phyloP scores from a whole-genome alignment of 2,888 invertebrate species.

The Liopterus haemorrhoidalis region DNA sequence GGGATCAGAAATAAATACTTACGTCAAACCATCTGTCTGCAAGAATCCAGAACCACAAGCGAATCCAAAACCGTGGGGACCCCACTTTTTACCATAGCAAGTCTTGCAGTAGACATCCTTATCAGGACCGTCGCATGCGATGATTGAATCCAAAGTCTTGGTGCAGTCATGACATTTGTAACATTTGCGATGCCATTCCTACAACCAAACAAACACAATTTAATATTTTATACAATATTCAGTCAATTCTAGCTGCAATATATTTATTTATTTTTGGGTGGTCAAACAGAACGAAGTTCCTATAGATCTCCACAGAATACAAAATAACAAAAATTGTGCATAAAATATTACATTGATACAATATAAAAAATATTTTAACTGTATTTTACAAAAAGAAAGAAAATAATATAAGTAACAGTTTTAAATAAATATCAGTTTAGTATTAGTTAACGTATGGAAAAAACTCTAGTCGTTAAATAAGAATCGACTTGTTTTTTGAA shows the following conservation, averaged over 20 bases:
- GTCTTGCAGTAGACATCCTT: slow-evolving; percentile 92
- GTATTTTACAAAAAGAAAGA: too few relatives aligned
- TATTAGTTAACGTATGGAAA: too few relatives aligned
- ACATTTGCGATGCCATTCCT: slow-evolving; percentile 90
- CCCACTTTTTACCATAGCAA: slow-evolving; percentile 97
- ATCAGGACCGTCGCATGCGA: slow-evolving; percentile 91
- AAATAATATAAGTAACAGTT: too few relatives aligned
- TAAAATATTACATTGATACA: too few relatives aligned
- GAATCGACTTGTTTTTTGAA: too few relatives aligned
- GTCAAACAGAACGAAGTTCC: too few relatives aligned
- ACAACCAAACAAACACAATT: slow-evolving; percentile 10
- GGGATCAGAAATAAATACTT: slow-evolving; percentile 43
- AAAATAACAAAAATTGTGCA: too few relatives aligned
- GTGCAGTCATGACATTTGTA: slow-evolving; percentile 90
- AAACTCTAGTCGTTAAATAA: too few relatives aligned
- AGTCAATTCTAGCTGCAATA: neutral
- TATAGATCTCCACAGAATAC: too few relatives aligned
- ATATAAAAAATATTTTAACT: too few relatives aligned
- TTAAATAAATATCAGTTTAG: too few relatives aligned
- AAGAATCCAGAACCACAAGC: slow-evolving; percentile 92
- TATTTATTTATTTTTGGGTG: neutral
- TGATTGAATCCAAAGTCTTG: slow-evolving; percentile 91
- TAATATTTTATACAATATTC: slow-evolving; percentile 6
- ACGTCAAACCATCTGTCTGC: slow-evolving; percentile 86
- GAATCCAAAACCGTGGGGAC: slow-evolving; percentile 94